These are phyloP conservation scores for Ataeniobius toweri DNA, from an alignment of 2,797 vertebrate genomes.

Conservation along the genomic window DNA sequence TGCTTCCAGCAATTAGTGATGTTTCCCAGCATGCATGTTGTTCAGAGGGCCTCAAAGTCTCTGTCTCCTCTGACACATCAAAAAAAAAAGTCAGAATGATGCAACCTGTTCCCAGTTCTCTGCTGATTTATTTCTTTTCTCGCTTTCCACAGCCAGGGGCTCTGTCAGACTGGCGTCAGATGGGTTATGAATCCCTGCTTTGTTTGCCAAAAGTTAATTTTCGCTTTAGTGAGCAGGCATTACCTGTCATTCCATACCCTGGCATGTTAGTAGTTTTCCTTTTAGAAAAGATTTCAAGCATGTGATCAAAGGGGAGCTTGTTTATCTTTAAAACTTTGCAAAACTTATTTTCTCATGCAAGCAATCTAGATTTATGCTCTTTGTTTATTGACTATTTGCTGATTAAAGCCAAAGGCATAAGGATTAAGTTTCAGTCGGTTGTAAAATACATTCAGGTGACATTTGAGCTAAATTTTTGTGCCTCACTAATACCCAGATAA, in stretches of 20 bases:
- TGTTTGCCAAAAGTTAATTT: conserved; percentile 70
- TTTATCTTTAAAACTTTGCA: conserved; percentile 32
- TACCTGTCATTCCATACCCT: conserved; percentile 67
- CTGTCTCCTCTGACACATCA: conserved; percentile 60
- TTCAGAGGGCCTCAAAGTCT: conserved; percentile 35
- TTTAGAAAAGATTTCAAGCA: conserved; percentile 35
- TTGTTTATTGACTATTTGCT: conserved; percentile 27
- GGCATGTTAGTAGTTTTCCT: conserved; percentile 27
- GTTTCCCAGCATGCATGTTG: conserved; percentile 35
- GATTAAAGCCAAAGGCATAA: conserved; percentile 6
- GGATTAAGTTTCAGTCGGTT: conserved; percentile 9
- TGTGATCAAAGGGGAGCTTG: conserved; percentile 40
- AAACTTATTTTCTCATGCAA: conserved; percentile 20
- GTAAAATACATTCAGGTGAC: conserved; percentile 28
- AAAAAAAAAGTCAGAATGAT: conserved; percentile 61
- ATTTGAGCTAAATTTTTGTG: conserved; percentile 9
- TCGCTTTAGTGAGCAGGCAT: conserved; percentile 53
- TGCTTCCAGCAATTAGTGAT: conserved; percentile 32
- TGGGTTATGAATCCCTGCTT: conserved; percentile 60
- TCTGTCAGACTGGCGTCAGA: conserved; percentile 70
- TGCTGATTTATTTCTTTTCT: conserved; percentile 56
- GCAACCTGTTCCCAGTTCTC: conserved; percentile 61
- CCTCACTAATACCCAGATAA: conserved; percentile 27
- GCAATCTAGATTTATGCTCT: conserved; percentile 9
- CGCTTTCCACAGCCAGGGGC: conserved; percentile 59